Evolutionary conservation across 2,797 vertebrate species (phyloP).

Genomic region (Percopsis omiscomaycus): DNA sequence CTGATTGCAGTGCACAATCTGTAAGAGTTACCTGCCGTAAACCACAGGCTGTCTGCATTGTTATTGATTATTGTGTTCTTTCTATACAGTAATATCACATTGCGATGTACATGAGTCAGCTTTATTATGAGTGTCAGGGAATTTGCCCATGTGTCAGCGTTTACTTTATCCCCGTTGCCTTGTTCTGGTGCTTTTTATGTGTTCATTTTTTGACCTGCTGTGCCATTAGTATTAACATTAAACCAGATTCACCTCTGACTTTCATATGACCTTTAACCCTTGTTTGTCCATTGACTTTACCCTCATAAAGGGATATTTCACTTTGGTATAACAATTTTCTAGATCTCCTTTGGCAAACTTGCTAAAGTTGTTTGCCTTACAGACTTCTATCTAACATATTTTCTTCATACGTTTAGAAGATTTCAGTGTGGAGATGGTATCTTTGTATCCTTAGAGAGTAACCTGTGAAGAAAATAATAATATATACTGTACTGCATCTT

Average conservation of each 20-base stretch:
- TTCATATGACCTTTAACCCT: conserved; percentile 31
- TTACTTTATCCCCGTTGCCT: conserved; percentile 24
- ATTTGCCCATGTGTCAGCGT: conserved; percentile 26
- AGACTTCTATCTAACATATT: neutral
- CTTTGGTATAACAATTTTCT: conserved; percentile 6
- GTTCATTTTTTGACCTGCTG: conserved; percentile 24
- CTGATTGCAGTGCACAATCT: conserved; percentile 2
- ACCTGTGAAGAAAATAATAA: neutral
- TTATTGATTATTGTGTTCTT: neutral
- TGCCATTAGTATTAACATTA: conserved; percentile 47
- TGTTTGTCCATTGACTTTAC: conserved; percentile 27
- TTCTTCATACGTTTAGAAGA: neutral
- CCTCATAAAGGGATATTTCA: conserved; percentile 13
- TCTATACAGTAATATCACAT: neutral
- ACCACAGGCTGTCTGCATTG: conserved; percentile 21
- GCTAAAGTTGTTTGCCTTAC: neutral
- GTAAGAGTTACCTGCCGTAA: conserved; percentile 11
- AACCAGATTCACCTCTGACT: conserved; percentile 39
- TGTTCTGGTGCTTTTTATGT: conserved; percentile 21
- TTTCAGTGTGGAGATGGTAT: no score
- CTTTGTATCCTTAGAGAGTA: no score
- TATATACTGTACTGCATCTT: neutral
- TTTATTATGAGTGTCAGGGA: conserved; percentile 23
- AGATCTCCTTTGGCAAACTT: no score
- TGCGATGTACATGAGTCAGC: conserved; percentile 17